A percentile compares a stretch with the other conserved stretches of the same genome.
Evolutionary conservation across 2,888 invertebrate species (phyloP).

Genomic region (Nephrotoma appendiculata): DNA sequence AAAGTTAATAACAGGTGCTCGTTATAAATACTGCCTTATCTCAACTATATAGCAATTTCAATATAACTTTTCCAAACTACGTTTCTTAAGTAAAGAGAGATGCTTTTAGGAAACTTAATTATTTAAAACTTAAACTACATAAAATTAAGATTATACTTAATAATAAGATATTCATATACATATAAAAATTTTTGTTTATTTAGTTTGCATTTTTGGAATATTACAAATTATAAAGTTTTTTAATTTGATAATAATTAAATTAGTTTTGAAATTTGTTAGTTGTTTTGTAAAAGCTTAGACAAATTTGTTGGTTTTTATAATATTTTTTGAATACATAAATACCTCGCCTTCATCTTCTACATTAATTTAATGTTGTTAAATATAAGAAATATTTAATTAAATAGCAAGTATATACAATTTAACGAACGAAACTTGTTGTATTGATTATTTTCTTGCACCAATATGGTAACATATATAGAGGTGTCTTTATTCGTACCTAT

Average conservation of each 20-base stretch:
- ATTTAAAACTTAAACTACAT: not conserved
- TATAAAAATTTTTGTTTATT: not conserved
- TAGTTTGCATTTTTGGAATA: not conserved
- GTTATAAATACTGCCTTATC: not conserved
- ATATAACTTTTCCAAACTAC: not conserved
- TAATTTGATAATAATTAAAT: not conserved
- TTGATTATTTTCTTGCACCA: not conserved
- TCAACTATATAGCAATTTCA: not conserved
- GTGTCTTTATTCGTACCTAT: no score
- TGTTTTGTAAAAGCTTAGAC: not conserved
- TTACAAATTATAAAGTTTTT: not conserved
- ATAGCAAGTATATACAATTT: not conserved
- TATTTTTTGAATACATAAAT: not conserved
- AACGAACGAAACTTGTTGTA: not conserved
- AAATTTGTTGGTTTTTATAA: not conserved
- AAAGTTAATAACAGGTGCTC: not conserved
- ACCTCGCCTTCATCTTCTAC: not conserved
- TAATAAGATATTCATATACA: not conserved
- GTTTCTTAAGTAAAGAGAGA: not conserved
- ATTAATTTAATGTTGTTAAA: not conserved
- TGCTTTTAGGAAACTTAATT: not conserved
- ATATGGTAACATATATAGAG: not conserved
- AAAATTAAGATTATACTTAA: not conserved
- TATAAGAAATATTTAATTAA: not conserved
- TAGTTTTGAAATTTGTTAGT: not conserved